phyloP scores from a whole-genome alignment of 1,140 invertebrate genomes.

The Drosophila tsacasi region DNA sequence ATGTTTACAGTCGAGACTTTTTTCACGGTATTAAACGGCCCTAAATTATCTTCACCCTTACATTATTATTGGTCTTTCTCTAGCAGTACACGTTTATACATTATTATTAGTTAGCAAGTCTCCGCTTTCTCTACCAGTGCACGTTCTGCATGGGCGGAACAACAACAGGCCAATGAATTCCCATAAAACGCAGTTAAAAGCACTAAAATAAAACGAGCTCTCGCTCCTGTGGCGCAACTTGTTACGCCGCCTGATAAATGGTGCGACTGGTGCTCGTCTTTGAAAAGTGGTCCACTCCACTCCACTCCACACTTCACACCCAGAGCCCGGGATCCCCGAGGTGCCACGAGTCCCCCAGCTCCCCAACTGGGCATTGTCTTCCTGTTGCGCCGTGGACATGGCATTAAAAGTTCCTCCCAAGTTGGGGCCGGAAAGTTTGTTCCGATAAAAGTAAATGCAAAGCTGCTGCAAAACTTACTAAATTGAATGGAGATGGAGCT shows the following conservation, averaged over 20 bases:
- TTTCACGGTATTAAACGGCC: too few species aligned
- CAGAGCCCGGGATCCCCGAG: background rate
- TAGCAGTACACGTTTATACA: too few species aligned
- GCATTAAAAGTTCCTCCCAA: slow-evolving; percentile 67
- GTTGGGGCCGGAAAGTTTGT: slow-evolving; percentile 47
- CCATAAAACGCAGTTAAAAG: slow-evolving; percentile 61
- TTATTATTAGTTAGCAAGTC: background rate
- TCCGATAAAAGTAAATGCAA: slow-evolving; percentile 69
- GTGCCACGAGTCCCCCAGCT: background rate
- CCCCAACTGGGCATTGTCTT: slow-evolving; percentile 24
- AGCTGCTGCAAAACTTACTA: slow-evolving; percentile 67
- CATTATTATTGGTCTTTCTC: too few species aligned
- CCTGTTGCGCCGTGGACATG: slow-evolving; percentile 55
- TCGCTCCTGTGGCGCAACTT: slow-evolving; percentile 68
- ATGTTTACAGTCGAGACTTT: background rate
- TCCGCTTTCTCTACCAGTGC: slow-evolving; percentile 16
- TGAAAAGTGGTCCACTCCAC: slow-evolving; percentile 28
- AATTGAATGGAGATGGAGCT: slow-evolving; percentile 40
- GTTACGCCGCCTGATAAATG: slow-evolving; percentile 76
- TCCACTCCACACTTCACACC: background rate
- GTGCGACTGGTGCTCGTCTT: slow-evolving; percentile 35
- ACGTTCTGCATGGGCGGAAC: slow-evolving; percentile 28
- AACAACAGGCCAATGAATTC: slow-evolving; percentile 43
- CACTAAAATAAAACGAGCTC: slow-evolving; percentile 61
- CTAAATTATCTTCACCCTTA: too few species aligned